A percentile compares a stretch with the other conserved stretches of the same genome.
These are phyloP conservation scores for Ceuthmochares aereus DNA, from an alignment of 2,113 vertebrate species.

Conservation along the genomic window DNA sequence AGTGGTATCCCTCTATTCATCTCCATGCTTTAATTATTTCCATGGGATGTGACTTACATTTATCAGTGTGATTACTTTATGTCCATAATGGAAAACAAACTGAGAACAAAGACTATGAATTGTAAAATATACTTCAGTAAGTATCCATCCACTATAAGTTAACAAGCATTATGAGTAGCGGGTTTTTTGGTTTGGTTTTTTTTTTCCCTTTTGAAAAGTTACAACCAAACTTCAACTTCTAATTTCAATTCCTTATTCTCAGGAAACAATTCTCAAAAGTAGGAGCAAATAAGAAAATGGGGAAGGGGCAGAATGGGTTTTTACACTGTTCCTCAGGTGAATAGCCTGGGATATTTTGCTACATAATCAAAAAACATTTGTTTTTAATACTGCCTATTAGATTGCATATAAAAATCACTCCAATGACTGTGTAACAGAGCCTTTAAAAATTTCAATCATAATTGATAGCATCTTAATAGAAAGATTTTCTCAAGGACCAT, in stretches of 20 bases:
- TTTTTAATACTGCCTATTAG: background rate
- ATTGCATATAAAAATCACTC: background rate
- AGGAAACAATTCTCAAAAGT: background rate
- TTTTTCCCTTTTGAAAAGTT: background rate
- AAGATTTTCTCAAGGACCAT: background rate
- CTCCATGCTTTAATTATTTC: background rate
- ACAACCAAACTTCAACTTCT: background rate
- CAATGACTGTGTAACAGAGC: background rate
- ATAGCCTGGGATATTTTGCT: background rate
- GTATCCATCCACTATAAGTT: background rate
- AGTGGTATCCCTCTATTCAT: background rate
- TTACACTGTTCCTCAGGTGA: background rate
- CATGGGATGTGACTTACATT: background rate
- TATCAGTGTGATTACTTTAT: background rate
- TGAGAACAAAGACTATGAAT: background rate
- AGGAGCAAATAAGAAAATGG: background rate
- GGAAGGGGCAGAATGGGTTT: background rate
- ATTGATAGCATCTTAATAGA: background rate
- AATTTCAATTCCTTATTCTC: background rate
- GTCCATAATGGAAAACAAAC: background rate
- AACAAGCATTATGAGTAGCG: background rate
- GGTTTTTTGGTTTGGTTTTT: background rate
- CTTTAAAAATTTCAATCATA: background rate
- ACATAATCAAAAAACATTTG: background rate
- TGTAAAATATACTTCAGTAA: background rate